phyloP scores from a whole-genome alignment of 2,888 invertebrate species.

The Sminthurinus aureus region DNA sequence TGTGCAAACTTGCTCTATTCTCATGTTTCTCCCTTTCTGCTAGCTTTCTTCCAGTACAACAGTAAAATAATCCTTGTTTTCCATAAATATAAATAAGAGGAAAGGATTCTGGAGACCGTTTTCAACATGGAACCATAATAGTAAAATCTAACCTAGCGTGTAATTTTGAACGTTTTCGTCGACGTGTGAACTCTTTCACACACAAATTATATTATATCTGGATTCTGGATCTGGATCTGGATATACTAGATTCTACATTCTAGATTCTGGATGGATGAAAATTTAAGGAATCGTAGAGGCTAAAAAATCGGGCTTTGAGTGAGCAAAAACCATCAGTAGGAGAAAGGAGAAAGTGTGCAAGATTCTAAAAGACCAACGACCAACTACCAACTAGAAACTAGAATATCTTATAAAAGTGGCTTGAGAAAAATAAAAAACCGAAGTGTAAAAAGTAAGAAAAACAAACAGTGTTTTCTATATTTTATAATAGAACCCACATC shows the following conservation, averaged over 20 bases:
- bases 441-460: neutral
- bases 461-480: neutral
- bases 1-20: neutral
- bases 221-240: no score
- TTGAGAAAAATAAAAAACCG: neutral
- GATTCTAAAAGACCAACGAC: no score
- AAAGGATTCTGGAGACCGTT: neutral
- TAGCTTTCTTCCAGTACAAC: neutral
- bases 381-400: no score
- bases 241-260: neutral
- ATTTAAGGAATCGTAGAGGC: neutral
- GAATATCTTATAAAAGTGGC: no score
- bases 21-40: neutral
- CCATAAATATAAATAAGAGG: neutral
- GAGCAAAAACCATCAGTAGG: no score
- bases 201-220: no score
- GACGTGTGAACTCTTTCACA: constrained; percentile 2
- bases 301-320: neutral
- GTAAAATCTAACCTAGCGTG: constrained; percentile 17
- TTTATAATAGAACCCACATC: neutral
- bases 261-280: neutral
- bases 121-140: constrained; percentile 4
- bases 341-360: no score
- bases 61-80: neutral
- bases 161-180: constrained; percentile 2